Conservation (phyloP, 2,888 invertebrate species). For the Geotrupes spiniger region DNA sequence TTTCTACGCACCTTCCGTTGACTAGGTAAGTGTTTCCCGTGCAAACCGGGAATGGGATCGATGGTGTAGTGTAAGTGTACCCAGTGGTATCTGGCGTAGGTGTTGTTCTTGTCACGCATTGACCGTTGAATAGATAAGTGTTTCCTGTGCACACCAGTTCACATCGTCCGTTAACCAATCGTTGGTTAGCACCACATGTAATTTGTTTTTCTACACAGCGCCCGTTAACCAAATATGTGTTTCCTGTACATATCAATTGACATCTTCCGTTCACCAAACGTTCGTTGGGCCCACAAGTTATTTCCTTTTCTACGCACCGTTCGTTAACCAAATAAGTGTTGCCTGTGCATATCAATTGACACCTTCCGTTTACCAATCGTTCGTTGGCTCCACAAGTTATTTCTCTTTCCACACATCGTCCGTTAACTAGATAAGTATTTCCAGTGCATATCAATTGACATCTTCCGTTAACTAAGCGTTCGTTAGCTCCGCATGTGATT, state of each 20-base stretch:
- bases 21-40: too few species aligned
- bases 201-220: too few species aligned
- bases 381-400: background rate
- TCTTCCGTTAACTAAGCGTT: too few species aligned
- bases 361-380: background rate
- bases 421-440: background rate
- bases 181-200: too few species aligned
- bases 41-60: background rate
- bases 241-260: conserved; percentile 7
- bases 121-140: too few species aligned
- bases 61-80: too few species aligned
- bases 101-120: conserved; percentile 21
- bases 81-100: conserved; percentile 8
- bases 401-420: too few species aligned
- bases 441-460: too few species aligned
- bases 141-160: too few species aligned
- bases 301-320: conserved; percentile 2
- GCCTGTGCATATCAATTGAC: background rate
- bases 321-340: conserved; percentile 1
- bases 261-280: too few species aligned
- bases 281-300: background rate
- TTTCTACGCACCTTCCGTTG: too few species aligned
- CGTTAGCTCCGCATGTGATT: background rate
- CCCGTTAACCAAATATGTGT: conserved; percentile 20
- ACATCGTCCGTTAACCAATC: too few species aligned